phyloP scores from a whole-genome alignment of 1,140 invertebrate species.

The Aphelenchoides besseyi region DNA sequence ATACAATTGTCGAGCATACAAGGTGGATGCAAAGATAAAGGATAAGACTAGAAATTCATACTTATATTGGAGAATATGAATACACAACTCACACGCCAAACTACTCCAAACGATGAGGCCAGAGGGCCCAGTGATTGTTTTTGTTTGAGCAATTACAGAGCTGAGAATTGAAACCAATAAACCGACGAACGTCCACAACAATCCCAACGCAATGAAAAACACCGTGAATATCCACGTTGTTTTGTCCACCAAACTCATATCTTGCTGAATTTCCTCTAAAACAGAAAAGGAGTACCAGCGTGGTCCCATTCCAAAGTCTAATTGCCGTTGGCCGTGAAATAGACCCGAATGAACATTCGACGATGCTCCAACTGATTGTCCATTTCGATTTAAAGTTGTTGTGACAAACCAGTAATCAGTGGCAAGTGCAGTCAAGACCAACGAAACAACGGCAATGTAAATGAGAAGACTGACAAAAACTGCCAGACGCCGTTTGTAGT shows the following conservation, averaged over 20 bases:
- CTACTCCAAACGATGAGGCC: conserved; percentile 24
- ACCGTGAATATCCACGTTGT: conserved; percentile 32
- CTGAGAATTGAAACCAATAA: conserved; percentile 37
- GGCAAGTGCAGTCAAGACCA: conserved; percentile 28
- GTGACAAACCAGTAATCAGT: conserved; percentile 44
- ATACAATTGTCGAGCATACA: conserved; percentile 18
- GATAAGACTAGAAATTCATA: conserved; percentile 20
- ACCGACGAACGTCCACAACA: conserved; percentile 45
- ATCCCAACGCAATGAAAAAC: conserved; percentile 38
- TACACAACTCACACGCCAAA: conserved; percentile 11
- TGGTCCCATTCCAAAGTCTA: conserved; percentile 42
- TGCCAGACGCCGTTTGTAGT: conserved; percentile 8
- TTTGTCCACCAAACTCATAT: conserved; percentile 35
- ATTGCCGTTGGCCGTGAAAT: conserved; percentile 36
- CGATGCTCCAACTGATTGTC: conserved; percentile 16
- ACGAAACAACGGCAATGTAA: conserved; percentile 14
- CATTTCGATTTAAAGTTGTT: conserved; percentile 32
- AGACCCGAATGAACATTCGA: conserved; percentile 39
- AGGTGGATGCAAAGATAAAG: neutral
- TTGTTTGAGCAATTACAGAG: conserved; percentile 18
- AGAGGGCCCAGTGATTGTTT: conserved; percentile 6
- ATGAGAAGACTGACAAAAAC: conserved; percentile 22
- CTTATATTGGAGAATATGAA: neutral
- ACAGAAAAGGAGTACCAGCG: conserved; percentile 36
- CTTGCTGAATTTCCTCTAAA: conserved; percentile 35